These are phyloP conservation scores for Aphidius colemani DNA, from an alignment of 2,888 invertebrate genomes.

Conservation along the genomic window DNA sequence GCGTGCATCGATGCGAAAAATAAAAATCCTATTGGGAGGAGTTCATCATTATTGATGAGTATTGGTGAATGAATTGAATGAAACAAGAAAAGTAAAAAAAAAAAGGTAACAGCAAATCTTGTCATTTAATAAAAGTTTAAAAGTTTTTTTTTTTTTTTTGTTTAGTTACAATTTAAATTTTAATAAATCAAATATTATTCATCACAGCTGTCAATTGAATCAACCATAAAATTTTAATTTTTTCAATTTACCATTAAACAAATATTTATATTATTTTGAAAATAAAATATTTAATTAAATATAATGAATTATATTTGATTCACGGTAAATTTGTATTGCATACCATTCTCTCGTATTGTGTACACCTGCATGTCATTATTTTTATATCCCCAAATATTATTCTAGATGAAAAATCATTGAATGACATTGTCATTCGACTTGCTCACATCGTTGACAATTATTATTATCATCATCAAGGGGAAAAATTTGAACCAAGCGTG, in stretches of 20 bases:
- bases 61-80: conserved; percentile 50
- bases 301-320: background rate
- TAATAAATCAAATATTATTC: too few species aligned
- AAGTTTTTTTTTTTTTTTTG: too few species aligned
- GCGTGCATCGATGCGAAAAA: conserved; percentile 7
- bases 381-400: conserved; percentile 22
- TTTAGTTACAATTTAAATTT: too few species aligned
- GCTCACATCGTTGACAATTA: background rate
- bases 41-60: conserved; percentile 28
- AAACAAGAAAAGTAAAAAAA: conserved; percentile 29
- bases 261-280: too few species aligned
- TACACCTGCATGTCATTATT: conserved; percentile 53
- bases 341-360: conserved; percentile 35
- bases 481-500: conserved; percentile 19
- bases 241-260: too few species aligned
- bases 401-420: conserved; percentile 32
- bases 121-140: too few species aligned
- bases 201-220: too few species aligned
- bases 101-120: too few species aligned
- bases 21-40: conserved; percentile 45
- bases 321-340: conserved; percentile 34
- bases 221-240: too few species aligned
- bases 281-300: too few species aligned
- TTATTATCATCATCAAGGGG: too few species aligned
- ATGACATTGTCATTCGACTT: conserved; percentile 13